Conservation (phyloP, 2,797 vertebrate genomes). For the Lithobates pipiens region DNA sequence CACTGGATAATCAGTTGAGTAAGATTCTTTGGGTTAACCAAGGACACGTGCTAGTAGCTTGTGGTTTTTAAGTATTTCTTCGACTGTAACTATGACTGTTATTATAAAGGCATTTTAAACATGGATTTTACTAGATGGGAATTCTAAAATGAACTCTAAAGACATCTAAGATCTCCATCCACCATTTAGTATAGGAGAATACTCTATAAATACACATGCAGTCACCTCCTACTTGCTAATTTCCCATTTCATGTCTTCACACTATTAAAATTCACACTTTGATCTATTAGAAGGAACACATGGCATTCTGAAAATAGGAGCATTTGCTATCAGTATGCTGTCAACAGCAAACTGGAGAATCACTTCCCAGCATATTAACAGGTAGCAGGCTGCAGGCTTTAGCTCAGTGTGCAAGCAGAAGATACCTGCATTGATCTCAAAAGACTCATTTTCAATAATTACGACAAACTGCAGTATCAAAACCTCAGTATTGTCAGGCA, state of each 20-base stretch:
- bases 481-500: not conserved
- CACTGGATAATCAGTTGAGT: constrained; percentile 1
- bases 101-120: not conserved
- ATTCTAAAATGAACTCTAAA: not conserved
- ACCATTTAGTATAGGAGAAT: not conserved
- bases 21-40: constrained; percentile 26
- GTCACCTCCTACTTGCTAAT: not conserved
- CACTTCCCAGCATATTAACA: constrained; percentile 49
- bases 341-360: constrained; percentile 38
- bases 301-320: constrained; percentile 53
- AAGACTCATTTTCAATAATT: constrained; percentile 22
- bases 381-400: constrained; percentile 30
- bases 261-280: constrained; percentile 38
- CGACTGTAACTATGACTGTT: not conserved
- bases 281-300: constrained; percentile 28
- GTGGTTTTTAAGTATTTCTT: not conserved
- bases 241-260: not conserved
- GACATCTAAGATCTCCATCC: not conserved
- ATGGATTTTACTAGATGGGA: not conserved
- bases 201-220: not conserved
- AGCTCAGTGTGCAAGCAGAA: constrained; percentile 18
- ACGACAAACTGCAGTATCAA: not conserved
- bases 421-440: constrained; percentile 16
- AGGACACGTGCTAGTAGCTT: not conserved
- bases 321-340: constrained; percentile 45